Conservation (phyloP, 1,140 invertebrate species). For the Neotoxoptera formosana region DNA sequence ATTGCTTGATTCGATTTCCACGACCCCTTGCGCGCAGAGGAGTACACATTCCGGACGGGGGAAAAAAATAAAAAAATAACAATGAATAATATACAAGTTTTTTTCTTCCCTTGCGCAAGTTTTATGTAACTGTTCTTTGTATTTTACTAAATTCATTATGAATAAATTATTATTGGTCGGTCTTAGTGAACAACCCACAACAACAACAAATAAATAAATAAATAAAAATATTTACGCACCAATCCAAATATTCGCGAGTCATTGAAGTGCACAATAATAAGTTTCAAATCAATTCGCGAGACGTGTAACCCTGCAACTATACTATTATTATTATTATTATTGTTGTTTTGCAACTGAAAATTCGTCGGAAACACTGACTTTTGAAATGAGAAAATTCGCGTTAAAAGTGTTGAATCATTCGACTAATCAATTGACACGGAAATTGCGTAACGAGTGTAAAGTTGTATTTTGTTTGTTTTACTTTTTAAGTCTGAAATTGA, state of each 20-base stretch:
- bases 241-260: too few species aligned
- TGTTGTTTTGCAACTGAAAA: background rate
- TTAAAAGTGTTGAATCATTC: constrained; percentile 20
- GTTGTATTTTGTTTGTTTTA: background rate
- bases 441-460: background rate
- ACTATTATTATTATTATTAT: background rate
- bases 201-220: background rate
- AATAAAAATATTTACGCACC: background rate
- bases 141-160: constrained; percentile 5
- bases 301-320: background rate
- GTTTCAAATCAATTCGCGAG: background rate
- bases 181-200: too few species aligned
- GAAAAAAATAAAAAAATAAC: constrained; percentile 29
- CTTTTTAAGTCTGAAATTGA: background rate
- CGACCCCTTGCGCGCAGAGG: background rate
- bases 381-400: background rate
- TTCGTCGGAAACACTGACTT: background rate
- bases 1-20: constrained; percentile 55
- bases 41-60: constrained; percentile 16
- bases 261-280: background rate
- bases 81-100: constrained; percentile 31
- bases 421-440: background rate
- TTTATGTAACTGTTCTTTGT: constrained; percentile 14
- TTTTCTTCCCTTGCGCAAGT: background rate
- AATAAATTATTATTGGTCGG: background rate